Evolutionary conservation across 2,888 invertebrate species (phyloP).

Genomic region (Napeogenes sylphis): DNA sequence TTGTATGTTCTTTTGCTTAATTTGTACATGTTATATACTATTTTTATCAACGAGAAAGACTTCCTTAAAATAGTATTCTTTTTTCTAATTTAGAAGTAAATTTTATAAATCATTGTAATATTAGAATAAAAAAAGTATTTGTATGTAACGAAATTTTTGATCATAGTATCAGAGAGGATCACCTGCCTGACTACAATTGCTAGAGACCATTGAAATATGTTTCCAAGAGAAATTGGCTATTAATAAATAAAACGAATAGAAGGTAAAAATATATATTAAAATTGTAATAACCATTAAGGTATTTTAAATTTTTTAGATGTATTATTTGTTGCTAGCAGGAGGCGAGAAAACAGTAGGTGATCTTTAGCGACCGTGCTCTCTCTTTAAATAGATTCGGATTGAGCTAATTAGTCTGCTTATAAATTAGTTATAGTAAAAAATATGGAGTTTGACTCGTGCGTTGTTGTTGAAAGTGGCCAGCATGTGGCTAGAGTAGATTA

Average conservation of each 20-base stretch:
- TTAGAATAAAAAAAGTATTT: not conserved
- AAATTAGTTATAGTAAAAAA: not conserved
- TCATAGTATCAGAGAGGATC: not conserved
- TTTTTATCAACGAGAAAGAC: no score
- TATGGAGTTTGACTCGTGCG: slow-evolving; percentile 16
- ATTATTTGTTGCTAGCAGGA: not conserved
- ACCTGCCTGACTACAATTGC: not conserved
- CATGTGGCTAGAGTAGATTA: slow-evolving; percentile 15
- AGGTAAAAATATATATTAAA: not conserved
- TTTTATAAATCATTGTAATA: not conserved
- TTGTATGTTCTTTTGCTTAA: no score
- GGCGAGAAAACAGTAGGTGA: not conserved
- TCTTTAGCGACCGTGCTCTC: not conserved
- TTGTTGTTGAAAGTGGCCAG: slow-evolving; percentile 16
- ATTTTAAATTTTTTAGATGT: not conserved
- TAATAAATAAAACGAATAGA: not conserved
- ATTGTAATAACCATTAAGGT: not conserved
- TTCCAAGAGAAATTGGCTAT: not conserved
- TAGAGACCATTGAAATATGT: not conserved
- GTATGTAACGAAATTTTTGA: not conserved
- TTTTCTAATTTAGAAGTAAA: not conserved
- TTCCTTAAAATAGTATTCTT: no score
- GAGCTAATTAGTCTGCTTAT: not conserved
- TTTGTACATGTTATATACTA: no score
- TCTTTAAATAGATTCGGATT: not conserved